Base-by-base conservation (phyloP, 2,113 vertebrate species). In the Salvelinus sp. region DNA sequence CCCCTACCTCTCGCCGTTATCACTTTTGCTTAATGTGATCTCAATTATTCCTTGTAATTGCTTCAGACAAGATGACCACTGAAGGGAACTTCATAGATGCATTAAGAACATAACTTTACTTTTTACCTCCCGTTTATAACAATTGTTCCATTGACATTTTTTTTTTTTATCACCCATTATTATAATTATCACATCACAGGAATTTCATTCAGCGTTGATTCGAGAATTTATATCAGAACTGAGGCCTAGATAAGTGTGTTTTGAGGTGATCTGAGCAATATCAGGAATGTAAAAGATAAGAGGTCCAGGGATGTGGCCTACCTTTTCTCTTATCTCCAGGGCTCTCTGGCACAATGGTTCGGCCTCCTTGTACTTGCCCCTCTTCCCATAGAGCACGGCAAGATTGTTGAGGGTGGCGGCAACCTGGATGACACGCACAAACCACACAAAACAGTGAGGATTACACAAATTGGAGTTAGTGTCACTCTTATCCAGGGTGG, bases 241-340 rank as follows among this genome's bases (percentile, higher is more conserved):
- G 13, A 48, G 47, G 12, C 47, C 47, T 14, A 48, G 14, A 22
- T 27, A 20, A 12, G 1, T 69, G 23, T 54, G 3, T 25, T 28
- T 9, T 4, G 65, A 30, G 44, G 68, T 54, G 44, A 2, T 20
- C 16, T 12, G 57, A 69, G 64, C 12, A 16, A 27, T 63, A 69
- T 48, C 73, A 85, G 79, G 6, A 10, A 4, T 14, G 12, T 25
- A 13, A 25, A 1, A 33, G 4, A 33, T 33, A 33, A 6, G 62
- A 25, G 50, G 23, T 69, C 65, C 25, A 71, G 80, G 75, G 69
- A 79, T 4, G 33, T 66, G 76, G 54, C 83, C 77, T 90, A 98
- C 97, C 97, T 98, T 99, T 90, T 99, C 97, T 85, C 98, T 95
- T 87, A 99, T 99, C 92, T 99, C 98, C 91, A 99, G 90, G 2